Base-by-base conservation (phyloP, 1,140 invertebrate species). In the Sminthurides bifidus region DNA sequence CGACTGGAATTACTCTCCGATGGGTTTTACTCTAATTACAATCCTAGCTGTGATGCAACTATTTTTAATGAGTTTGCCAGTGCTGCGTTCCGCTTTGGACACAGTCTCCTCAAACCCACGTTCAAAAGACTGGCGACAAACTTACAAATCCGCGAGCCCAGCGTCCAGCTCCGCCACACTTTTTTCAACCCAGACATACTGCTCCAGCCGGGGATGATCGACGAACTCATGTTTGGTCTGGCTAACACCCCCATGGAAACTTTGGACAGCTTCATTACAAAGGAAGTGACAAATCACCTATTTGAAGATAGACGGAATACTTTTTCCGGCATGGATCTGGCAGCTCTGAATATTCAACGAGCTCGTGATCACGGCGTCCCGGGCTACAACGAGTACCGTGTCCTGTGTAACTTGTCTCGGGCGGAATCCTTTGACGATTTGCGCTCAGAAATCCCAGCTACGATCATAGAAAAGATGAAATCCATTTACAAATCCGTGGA, bases 301-400 rank as follows among this genome's bases (percentile, higher is more conserved):
- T 77, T 77, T 59, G 76, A 77, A 59, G 69, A 74, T 46, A 74
- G 68, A 59, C 67, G 66, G 60, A 72, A 56, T 61, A 72, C 72
- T 2, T 73, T 73, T 51, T 75, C 73, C 1, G 89, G 89, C 0
- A 81, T 92, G 76, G 90, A 93, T 71, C 74, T 97, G 41, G 90
- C 88, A 0, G 82, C 89, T 1, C 76, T 92, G 19, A 93, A 93
- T 66, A 83, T 94, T 21, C 88, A 92, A 67, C 73, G 89, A 65
- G 87, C 23, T 17, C 62, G 79, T 30, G 80, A 82, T 65, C 79
- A 81, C 62, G 79, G 79, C 8, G 66, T 81, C 15, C 73, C 74
- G 43, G 72, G 76, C n/a, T 83, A 83, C 65, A 82, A 79, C 57
- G 70, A 74, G 23, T 81, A 79, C 66, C 64, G 81, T 33, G 69